These are phyloP conservation scores for Poliocrania exsul DNA, from an alignment of 2,797 vertebrate species.

Conservation along the genomic window DNA sequence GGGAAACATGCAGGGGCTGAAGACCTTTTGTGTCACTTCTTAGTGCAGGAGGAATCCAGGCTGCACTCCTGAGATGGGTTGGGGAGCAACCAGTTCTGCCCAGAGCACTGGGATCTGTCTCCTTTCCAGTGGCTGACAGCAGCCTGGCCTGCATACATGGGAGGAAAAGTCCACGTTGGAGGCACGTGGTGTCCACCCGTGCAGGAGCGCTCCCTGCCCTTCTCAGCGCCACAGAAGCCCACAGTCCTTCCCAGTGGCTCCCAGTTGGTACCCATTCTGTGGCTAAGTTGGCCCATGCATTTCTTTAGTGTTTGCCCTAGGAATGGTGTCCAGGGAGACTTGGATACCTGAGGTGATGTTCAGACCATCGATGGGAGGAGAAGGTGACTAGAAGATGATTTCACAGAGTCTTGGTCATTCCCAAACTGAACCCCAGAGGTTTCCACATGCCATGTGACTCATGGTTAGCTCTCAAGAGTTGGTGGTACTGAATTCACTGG, in stretches of 20 bases:
- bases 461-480: not conserved
- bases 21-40: not conserved
- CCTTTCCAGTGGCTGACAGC: not conserved
- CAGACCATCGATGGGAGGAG: not conserved
- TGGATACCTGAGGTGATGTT: not conserved
- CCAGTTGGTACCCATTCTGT: not conserved
- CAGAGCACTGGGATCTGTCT: not conserved
- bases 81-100: not conserved
- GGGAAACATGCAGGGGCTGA: not conserved
- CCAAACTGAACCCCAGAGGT: slow-evolving; percentile 3
- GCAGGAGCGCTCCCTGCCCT: not conserved
- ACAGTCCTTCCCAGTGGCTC: not conserved
- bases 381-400: slow-evolving; percentile 33
- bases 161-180: not conserved
- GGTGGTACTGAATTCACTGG: not conserved
- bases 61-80: rapidly evolving
- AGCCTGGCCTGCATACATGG: not conserved
- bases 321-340: not conserved
- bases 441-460: slow-evolving; percentile 18
- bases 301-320: not conserved
- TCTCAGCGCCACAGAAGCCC: not conserved
- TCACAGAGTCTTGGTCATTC: not conserved
- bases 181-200: not conserved
- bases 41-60: not conserved
- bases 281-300: not conserved